Evolutionary conservation across 2,113 vertebrate species (phyloP).

Genomic region (Antechinus flavipes): DNA sequence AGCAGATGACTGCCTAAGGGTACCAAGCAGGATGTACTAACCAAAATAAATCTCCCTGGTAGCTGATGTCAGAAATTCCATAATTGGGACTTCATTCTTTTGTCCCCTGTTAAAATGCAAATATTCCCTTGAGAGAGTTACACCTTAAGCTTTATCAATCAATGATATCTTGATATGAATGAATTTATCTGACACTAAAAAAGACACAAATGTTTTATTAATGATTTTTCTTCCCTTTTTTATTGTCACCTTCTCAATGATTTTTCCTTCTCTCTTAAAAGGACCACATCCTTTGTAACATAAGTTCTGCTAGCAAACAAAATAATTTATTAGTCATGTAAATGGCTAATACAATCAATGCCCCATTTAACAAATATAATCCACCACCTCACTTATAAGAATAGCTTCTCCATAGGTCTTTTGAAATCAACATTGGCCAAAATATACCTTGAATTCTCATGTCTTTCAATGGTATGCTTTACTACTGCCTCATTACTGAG

Average conservation of each 20-base stretch:
- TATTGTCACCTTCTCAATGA: not conserved
- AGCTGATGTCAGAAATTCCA: not conserved
- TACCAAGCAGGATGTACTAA: not conserved
- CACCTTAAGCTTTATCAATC: not conserved
- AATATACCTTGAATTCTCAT: not conserved
- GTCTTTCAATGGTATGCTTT: not conserved
- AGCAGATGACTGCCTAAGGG: not conserved
- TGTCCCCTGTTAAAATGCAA: not conserved
- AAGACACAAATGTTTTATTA: not conserved
- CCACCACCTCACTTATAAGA: not conserved
- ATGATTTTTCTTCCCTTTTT: not conserved
- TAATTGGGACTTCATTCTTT: slow-evolving; percentile 6
- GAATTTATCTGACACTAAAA: not conserved
- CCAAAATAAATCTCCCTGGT: not conserved
- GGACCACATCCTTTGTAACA: not conserved
- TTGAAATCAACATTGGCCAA: not conserved
- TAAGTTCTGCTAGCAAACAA: not conserved
- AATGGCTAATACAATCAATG: not conserved
- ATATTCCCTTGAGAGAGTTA: not conserved
- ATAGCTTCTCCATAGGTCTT: not conserved
- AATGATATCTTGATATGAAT: not conserved
- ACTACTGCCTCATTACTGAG: not conserved
- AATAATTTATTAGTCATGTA: not conserved
- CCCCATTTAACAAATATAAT: not conserved
- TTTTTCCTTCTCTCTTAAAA: not conserved